A percentile compares a stretch with the other conserved stretches of the same genome.
Evolutionary conservation across 2,888 invertebrate genomes (phyloP).

Genomic region (Pharmacophagus antenor): DNA sequence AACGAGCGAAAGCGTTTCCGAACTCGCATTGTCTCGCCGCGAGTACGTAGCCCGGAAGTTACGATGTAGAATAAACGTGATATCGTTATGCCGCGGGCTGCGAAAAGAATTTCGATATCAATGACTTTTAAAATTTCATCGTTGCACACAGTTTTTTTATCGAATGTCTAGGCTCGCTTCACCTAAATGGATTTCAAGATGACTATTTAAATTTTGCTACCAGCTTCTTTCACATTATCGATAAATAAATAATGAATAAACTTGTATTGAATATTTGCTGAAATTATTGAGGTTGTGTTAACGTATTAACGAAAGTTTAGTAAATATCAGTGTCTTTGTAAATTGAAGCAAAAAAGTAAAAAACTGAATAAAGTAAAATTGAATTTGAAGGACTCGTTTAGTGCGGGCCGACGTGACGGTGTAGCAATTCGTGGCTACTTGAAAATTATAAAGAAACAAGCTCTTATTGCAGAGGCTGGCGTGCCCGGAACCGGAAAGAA

Average conservation of each 20-base stretch:
- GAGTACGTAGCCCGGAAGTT: slow-evolving; percentile 54
- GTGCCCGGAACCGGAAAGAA: slow-evolving; percentile 41
- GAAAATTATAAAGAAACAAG: slow-evolving; percentile 41
- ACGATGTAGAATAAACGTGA: slow-evolving; percentile 78
- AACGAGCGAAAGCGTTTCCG: slow-evolving; percentile 23
- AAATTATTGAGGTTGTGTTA: too few relatives aligned
- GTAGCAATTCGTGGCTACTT: slow-evolving; percentile 19
- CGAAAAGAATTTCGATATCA: slow-evolving; percentile 79
- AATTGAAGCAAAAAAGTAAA: background rate
- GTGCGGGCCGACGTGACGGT: slow-evolving; percentile 10
- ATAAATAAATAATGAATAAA: slow-evolving; percentile 1
- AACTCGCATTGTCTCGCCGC: slow-evolving; percentile 17
- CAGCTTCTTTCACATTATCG: slow-evolving; percentile 63
- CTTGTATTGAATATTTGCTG: background rate
- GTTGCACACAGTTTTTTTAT: slow-evolving; percentile 81
- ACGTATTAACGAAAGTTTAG: too few relatives aligned
- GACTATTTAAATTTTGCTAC: slow-evolving; percentile 75
- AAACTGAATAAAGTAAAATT: slow-evolving; percentile 1
- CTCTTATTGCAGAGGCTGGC: slow-evolving; percentile 50
- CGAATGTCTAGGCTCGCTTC: slow-evolving; percentile 77
- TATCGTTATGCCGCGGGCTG: slow-evolving; percentile 74
- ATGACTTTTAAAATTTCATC: slow-evolving; percentile 82
- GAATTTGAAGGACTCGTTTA: slow-evolving; percentile 14
- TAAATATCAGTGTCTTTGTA: background rate
- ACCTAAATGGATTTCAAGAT: slow-evolving; percentile 74